Evolutionary conservation across 2,113 vertebrate species (phyloP).

Genomic region (Eupsittula cactorum): DNA sequence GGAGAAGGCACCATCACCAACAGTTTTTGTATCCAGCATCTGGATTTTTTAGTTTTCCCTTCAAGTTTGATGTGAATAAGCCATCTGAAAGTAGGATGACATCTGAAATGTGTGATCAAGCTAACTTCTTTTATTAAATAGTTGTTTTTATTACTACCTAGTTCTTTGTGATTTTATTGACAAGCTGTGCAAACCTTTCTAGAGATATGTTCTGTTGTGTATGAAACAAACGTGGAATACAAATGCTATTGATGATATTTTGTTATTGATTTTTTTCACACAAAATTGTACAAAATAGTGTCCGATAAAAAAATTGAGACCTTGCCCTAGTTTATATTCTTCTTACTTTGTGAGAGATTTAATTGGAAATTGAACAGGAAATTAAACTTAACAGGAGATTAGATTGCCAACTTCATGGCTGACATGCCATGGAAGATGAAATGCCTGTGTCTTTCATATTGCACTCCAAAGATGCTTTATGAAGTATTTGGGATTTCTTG

Average conservation of each 20-base stretch:
- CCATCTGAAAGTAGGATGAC: neutral
- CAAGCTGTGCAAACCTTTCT: neutral
- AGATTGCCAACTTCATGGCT: neutral
- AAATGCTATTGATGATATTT: neutral
- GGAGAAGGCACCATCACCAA: neutral
- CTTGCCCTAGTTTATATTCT: neutral
- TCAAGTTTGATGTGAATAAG: neutral
- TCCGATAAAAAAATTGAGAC: neutral
- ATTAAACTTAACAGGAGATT: neutral
- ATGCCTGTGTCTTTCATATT: neutral
- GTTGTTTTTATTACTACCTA: neutral
- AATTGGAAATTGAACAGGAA: slow-evolving; percentile 1
- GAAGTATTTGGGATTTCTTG: neutral
- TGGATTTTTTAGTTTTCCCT: neutral
- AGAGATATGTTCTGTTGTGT: neutral
- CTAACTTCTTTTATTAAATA: neutral
- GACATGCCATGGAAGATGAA: neutral
- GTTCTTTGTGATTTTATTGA: neutral
- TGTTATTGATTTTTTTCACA: neutral
- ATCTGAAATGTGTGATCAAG: neutral
- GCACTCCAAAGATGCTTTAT: neutral
- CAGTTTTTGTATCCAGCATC: neutral
- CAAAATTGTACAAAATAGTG: neutral
- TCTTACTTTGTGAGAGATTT: neutral
- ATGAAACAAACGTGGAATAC: neutral